These are phyloP conservation scores for Formica selysi DNA, from an alignment of 1,140 invertebrate genomes.

Conservation along the genomic window DNA sequence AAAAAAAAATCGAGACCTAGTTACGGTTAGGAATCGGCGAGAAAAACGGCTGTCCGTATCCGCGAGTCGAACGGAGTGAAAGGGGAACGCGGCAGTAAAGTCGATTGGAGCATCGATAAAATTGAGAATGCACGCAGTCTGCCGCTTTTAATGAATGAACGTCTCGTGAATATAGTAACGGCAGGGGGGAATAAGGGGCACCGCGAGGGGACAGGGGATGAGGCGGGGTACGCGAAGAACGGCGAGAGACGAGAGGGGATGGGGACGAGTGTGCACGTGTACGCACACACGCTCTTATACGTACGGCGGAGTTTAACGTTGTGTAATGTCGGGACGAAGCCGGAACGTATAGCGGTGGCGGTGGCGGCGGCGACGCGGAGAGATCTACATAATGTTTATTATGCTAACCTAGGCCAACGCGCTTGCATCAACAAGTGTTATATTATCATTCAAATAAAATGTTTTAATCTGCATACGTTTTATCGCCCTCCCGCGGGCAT, in stretches of 20 bases:
- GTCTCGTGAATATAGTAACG: constrained; percentile 80
- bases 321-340: constrained; percentile 68
- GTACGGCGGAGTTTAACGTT: constrained; percentile 64
- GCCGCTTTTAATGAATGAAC: constrained; percentile 82
- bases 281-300: background rate
- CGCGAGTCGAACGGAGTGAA: constrained; percentile 42
- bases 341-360: constrained; percentile 70
- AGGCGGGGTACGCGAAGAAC: constrained; percentile 55
- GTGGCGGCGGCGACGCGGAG: constrained; percentile 68
- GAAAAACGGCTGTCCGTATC: constrained; percentile 14
- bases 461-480: constrained; percentile 87
- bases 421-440: constrained; percentile 87
- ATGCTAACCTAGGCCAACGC: constrained; percentile 86
- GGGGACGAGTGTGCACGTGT: background rate
- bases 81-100: constrained; percentile 57
- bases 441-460: constrained; percentile 87
- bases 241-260: constrained; percentile 17
- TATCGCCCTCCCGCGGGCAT: constrained; percentile 84
- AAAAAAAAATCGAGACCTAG: background rate
- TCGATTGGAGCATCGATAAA: constrained; percentile 82
- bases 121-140: constrained; percentile 80
- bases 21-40: background rate
- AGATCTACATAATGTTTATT: constrained; percentile 87
- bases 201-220: constrained; percentile 6
- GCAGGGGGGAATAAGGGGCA: constrained; percentile 16